Conservation (phyloP, 2,888 invertebrate genomes). For the Synanthedon tipuliformis region DNA sequence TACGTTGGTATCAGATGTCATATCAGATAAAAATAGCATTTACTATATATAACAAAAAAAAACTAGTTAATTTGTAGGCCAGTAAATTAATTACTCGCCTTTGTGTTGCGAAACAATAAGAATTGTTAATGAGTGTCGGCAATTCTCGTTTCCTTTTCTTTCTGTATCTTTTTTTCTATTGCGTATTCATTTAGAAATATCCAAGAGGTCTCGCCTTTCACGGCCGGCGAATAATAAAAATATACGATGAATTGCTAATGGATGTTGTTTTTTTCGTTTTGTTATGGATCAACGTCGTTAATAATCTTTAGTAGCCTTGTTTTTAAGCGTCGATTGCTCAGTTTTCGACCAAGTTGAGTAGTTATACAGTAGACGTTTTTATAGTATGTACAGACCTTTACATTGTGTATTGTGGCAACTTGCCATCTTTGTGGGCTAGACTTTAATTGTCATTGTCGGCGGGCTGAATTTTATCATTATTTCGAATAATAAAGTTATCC, state of each 20-base stretch:
- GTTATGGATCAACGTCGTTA: not conserved
- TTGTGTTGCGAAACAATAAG: slow-evolving; percentile 46
- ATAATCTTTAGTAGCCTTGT: slow-evolving; percentile 1
- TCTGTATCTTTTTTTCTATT: slow-evolving; percentile 25
- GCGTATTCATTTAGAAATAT: slow-evolving; percentile 33
- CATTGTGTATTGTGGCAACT: too few relatives aligned
- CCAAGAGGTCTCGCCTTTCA: slow-evolving; percentile 13
- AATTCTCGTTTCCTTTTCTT: slow-evolving; percentile 21
- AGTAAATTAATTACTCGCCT: slow-evolving; percentile 48
- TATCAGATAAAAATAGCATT: too few relatives aligned
- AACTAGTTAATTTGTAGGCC: not conserved
- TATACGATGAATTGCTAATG: slow-evolving; percentile 43
- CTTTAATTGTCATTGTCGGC: too few relatives aligned
- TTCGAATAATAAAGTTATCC: too few relatives aligned
- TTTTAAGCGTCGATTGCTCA: slow-evolving; percentile 21
- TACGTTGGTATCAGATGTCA: too few relatives aligned
- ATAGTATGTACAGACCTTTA: not conserved
- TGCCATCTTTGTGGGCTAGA: too few relatives aligned
- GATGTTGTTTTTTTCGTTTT: slow-evolving; percentile 1
- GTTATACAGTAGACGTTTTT: not conserved
- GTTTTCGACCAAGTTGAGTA: not conserved
- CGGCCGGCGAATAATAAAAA: slow-evolving; percentile 22
- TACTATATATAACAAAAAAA: not conserved
- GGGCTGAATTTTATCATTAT: too few relatives aligned
- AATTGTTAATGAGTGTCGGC: slow-evolving; percentile 48